These are phyloP conservation scores for Gymnocephalus cernua DNA, from an alignment of 2,113 vertebrate genomes.

Conservation along the genomic window DNA sequence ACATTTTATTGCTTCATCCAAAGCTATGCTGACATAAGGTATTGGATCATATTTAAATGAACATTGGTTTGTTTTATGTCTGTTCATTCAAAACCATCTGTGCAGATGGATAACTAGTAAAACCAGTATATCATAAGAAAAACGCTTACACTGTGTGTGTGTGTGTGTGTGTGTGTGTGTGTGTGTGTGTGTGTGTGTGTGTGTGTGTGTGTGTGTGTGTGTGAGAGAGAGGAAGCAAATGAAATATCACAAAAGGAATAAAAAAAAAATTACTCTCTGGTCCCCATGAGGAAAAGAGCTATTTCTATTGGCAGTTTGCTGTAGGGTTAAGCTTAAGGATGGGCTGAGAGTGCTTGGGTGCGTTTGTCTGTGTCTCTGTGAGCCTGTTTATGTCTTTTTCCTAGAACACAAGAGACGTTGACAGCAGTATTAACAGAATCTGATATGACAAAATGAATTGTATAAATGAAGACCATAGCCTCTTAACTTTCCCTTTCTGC, in stretches of 20 bases:
- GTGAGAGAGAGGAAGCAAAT: conserved; percentile 41
- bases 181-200: conserved; percentile 2
- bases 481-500: conserved; percentile 58
- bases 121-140: conserved; percentile 38
- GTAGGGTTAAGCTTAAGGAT: conserved; percentile 45
- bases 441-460: conserved; percentile 80
- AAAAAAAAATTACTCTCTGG: conserved; percentile 19
- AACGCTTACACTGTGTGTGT: background rate
- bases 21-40: conserved; percentile 52
- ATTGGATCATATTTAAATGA: conserved; percentile 57
- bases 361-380: conserved; percentile 37
- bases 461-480: conserved; percentile 78
- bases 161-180: conserved; percentile 6
- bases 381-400: conserved; percentile 40
- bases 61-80: conserved; percentile 52
- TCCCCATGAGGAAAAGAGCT: conserved; percentile 34
- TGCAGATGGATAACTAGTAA: conserved; percentile 30
- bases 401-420: conserved; percentile 52
- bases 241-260: conserved; percentile 42
- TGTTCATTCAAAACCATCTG: conserved; percentile 35
- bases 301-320: conserved; percentile 41
- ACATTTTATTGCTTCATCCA: conserved; percentile 57
- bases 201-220: conserved; percentile 5
- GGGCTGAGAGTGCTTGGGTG: conserved; percentile 20
- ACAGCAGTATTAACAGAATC: conserved; percentile 76